A percentile compares a stretch with the other conserved stretches of the same genome.
Conservation (phyloP, 2,888 invertebrate genomes). For the Hyposoter didymator region DNA sequence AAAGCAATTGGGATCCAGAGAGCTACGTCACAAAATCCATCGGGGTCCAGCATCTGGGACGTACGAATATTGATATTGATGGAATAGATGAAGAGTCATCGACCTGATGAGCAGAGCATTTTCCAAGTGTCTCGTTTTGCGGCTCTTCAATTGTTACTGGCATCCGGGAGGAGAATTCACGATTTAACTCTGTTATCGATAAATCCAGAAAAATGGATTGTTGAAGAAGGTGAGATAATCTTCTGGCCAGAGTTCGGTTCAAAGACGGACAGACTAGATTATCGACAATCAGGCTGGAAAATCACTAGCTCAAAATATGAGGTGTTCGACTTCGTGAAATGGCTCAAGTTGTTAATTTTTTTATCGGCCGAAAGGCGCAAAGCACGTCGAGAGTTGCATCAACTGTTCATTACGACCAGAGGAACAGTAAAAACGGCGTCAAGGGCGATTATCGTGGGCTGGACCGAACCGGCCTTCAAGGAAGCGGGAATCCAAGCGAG, state of each 20-base stretch:
- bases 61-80: conserved; percentile 60
- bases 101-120: conserved; percentile 42
- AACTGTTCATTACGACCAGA: conserved; percentile 60
- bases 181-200: conserved; percentile 66
- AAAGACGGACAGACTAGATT: conserved; percentile 65
- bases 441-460: conserved; percentile 62
- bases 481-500: conserved; percentile 63
- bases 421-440: conserved; percentile 63
- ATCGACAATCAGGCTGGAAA: conserved; percentile 68
- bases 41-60: conserved; percentile 63
- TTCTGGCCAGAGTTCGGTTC: conserved; percentile 69
- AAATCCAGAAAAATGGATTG: conserved; percentile 51
- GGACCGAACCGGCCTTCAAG: conserved; percentile 65
- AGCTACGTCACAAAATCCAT: conserved; percentile 43
- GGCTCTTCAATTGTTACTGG: conserved; percentile 65
- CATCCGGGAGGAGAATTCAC: conserved; percentile 66
- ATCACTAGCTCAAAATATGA: conserved; percentile 55
- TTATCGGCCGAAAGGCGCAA: not conserved
- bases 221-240: conserved; percentile 66
- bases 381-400: not conserved
- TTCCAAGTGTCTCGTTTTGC: conserved; percentile 67
- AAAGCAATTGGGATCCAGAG: conserved; percentile 15
- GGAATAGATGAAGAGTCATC: conserved; percentile 54
- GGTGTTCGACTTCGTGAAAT: conserved; percentile 10
- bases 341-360: not conserved